These are phyloP conservation scores for Neoaliturus tenellus DNA, from an alignment of 2,888 invertebrate species.

Conservation along the genomic window DNA sequence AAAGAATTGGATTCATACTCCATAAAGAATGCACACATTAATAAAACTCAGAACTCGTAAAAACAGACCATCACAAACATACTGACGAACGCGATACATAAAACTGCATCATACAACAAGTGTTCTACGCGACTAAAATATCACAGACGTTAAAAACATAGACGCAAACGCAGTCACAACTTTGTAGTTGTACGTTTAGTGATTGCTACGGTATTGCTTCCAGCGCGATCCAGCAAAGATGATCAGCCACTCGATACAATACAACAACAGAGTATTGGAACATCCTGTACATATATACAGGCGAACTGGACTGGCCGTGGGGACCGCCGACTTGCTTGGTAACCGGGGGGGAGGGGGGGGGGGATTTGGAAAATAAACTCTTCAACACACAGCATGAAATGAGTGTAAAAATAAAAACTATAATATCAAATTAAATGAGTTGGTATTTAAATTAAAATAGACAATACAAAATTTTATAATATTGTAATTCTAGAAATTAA, in stretches of 20 bases:
- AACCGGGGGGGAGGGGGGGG: no score
- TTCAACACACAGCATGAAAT: no score
- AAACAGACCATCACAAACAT: not conserved
- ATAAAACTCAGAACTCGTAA: not conserved
- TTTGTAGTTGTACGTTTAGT: not conserved
- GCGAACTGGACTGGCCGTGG: not conserved
- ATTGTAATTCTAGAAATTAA: no score
- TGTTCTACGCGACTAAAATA: slow-evolving; percentile 10
- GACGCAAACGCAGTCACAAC: slow-evolving; percentile 1
- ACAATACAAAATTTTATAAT: no score
- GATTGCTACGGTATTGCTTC: slow-evolving; percentile 31
- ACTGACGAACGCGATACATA: not conserved
- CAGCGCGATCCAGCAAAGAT: not conserved
- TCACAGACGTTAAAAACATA: slow-evolving; percentile 19
- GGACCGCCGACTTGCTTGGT: no score
- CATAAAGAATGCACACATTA: not conserved
- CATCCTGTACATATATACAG: slow-evolving; percentile 27
- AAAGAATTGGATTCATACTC: no score
- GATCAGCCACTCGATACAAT: not conserved
- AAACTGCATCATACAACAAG: not conserved
- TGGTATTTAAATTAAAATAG: no score
- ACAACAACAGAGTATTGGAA: slow-evolving; percentile 26
- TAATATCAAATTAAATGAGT: no score
- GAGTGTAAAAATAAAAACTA: no score
- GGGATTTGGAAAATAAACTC: no score